Conservation (phyloP, 2,888 invertebrate species). For the Ochropleura leucogaster region DNA sequence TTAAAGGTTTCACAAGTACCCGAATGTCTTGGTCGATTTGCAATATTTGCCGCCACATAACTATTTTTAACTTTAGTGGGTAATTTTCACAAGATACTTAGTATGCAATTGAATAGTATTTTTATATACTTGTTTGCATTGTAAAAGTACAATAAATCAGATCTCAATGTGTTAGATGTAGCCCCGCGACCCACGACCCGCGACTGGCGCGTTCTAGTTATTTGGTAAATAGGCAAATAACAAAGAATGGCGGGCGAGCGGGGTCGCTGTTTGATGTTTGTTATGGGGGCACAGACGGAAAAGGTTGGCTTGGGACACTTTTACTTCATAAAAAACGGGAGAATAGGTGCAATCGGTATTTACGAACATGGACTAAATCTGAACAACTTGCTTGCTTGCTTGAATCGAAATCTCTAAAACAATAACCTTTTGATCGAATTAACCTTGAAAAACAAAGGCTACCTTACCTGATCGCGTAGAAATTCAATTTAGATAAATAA, state of each 20-base stretch:
- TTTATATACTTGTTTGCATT: constrained; percentile 6
- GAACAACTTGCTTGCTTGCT: constrained; percentile 48
- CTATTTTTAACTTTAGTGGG: background rate
- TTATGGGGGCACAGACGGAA: constrained; percentile 64
- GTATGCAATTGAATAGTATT: background rate
- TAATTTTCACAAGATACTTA: background rate
- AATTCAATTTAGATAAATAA: constrained; percentile 23
- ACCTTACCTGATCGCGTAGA: constrained; percentile 16
- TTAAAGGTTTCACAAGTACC: background rate
- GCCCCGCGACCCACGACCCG: constrained; percentile 5
- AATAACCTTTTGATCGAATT: constrained; percentile 19
- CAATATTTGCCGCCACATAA: constrained; percentile 6
- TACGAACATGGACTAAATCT: constrained; percentile 46
- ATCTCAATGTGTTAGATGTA: constrained; percentile 12
- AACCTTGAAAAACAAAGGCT: constrained; percentile 20
- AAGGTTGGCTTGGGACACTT: constrained; percentile 61
- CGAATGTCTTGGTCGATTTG: background rate
- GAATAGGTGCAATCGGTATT: constrained; percentile 64
- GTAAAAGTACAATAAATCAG: constrained; percentile 23
- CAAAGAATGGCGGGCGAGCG: constrained; percentile 59
- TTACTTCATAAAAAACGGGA: constrained; percentile 57
- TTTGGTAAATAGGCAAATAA: constrained; percentile 67
- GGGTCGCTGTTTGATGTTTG: constrained; percentile 69
- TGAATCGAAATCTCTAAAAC: constrained; percentile 36
- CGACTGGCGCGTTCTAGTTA: constrained; percentile 47